Evolutionary conservation across 1,140 invertebrate species (phyloP), one percentile per base, ranked within the genome.

Genomic region (Brachystomella parvula): DNA sequence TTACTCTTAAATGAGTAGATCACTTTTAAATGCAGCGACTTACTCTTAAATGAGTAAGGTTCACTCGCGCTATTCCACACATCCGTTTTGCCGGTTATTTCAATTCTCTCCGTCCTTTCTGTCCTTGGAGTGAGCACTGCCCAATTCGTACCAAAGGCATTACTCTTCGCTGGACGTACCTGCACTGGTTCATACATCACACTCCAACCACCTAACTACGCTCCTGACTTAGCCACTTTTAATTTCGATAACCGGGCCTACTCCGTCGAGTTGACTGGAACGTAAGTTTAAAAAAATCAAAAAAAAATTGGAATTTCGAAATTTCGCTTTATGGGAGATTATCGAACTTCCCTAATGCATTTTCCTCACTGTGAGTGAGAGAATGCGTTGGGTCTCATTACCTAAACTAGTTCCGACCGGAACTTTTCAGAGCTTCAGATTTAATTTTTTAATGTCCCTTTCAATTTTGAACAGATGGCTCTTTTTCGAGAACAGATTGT

Each of bases 391-490:
- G n/a, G n/a, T n/a, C n/a, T n/a, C n/a, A n/a, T n/a, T n/a, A n/a
- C 19, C n/a, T 3, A 31, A 64, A 9, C 24, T 28, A 3, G 28
- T n/a, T 12, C 28, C 3, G 17, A 56, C 24, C 9, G 19, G 28
- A 9, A 39, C 62, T 29, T 39, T 24, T 3, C 2, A 30, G 9
- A 9, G 6, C 6, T 28, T 15, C 2, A 28, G 24, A 15, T 17
- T 60, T 58, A 28, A 53, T 31, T 56, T 15, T 21, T 59, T 59
- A n/a, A 21, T 60, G 24, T 21, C 49, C 53, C 57, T 29, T 64
- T 49, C 19, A 68, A n/a, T 19, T n/a, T 53, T 24, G 28, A 6
- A 30, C 66, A 75, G 74, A 56, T 74, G 73, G 74, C 26, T 74
- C 1, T 74, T 71, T 53, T 75, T 74, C 65, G 67, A 74, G 17